Evolutionary conservation across 2,113 vertebrate species (phyloP).

Genomic region (Chloebia gouldiae): DNA sequence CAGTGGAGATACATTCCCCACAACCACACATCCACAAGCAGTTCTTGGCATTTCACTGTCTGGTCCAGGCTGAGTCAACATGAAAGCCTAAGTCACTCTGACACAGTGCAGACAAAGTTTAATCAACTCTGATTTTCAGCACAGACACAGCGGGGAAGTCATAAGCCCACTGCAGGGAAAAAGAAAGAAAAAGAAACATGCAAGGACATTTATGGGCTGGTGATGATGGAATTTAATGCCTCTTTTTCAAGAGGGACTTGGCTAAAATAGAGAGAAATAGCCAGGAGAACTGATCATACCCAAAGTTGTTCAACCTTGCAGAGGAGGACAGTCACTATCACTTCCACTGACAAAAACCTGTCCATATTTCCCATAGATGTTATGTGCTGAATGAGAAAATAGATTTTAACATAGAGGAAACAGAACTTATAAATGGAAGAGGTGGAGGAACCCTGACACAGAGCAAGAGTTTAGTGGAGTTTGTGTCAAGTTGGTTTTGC

Average conservation of each 20-base stretch:
- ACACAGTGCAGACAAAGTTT: not conserved
- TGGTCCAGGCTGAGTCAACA: not conserved
- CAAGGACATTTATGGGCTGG: not conserved
- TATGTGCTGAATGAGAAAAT: not conserved
- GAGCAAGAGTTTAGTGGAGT: not conserved
- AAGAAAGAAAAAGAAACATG: not conserved
- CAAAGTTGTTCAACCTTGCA: not conserved
- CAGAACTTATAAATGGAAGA: not conserved
- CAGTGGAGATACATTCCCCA: not conserved
- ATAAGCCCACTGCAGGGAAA: not conserved
- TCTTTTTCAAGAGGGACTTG: not conserved
- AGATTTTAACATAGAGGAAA: not conserved
- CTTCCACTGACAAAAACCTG: not conserved
- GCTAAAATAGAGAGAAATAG: not conserved
- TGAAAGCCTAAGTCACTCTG: not conserved
- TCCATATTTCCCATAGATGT: not conserved
- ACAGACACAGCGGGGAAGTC: not conserved
- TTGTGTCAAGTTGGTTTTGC: not conserved
- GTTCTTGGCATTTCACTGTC: not conserved
- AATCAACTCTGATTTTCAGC: not conserved
- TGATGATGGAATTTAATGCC: not conserved
- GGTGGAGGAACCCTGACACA: not conserved
- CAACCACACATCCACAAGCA: not conserved
- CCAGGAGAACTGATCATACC: accelerated
- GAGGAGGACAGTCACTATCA: not conserved